Evolutionary conservation across 2,113 vertebrate species (phyloP), one percentile per base, ranked within the genome.

Genomic region (Eptatretus burgeri): DNA sequence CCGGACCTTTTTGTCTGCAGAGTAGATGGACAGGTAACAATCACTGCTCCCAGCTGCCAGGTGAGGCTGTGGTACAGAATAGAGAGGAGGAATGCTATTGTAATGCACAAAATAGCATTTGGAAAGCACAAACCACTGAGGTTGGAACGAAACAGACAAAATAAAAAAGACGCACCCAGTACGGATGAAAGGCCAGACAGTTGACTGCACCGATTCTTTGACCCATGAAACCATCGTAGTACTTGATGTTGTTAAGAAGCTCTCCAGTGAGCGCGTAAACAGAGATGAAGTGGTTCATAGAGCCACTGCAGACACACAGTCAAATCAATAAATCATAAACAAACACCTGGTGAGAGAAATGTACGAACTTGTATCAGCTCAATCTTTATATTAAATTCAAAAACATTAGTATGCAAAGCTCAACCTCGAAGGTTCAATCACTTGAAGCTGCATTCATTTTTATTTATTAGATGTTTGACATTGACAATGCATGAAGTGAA

Each of bases 1-100:
- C 85, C 91, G 91, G 73, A 81, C 76, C 51, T 87, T 77, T 76
- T 93, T 98, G 78, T 95, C 91, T 65, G 89, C 83, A 1, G 87
- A 98, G 71, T 95, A 98, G 76, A 98, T 93, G 50, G 91, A 98
- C 82, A 98, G 93, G 80, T 88, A 98, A 82, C 82, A 94, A 76
- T 98, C 91, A 1, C 95, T 98, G 78, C 89, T 98, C 66, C 91
- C 91, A 2, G 95, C 87, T 0, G 91, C 91, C 76, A 95, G 71
- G 68, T 98, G 89, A 2, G 91, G 89, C 91, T 98, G 77, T 0
- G 64, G 66, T 56, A 64, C 13, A 51, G 63, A 56, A 51, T 13
- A 20, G 62, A 49, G 66, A 51, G 18, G 18, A 19, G 53, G 53
- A 19, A 11, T 10, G 53, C 10, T n/a, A 11, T 10, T n/a, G 17